Base-by-base conservation (phyloP, 37 sponge, comb jelly and placozoan genomes). In the Oopsacas minuta region DNA sequence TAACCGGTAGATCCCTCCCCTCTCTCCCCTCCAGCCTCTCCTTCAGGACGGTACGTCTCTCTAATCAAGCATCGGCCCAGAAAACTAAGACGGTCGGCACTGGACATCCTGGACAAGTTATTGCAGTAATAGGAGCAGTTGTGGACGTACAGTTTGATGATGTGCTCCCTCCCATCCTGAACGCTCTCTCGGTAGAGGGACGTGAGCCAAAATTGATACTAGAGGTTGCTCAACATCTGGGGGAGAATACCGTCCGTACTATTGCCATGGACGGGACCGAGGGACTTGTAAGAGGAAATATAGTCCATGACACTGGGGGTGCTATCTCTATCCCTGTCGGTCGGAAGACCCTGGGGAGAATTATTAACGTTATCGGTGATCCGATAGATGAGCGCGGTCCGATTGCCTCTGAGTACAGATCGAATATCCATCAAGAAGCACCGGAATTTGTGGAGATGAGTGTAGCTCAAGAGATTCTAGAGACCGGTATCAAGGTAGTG, bases 191-290 rank as follows among this genome's bases (percentile, higher is more conserved):
- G 53, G 99, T 93, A 15, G 53, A 92, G 81, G 88, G 89, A 0
- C 86, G 96, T 38, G 69, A 52, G 7, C 89, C 93, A 1, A 86
- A 91, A 39, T 90, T 98, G 5, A 88, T 93, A 0, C 88, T 98
- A 61, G 99, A 98, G 52, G 99, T 98, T 3, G 91, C 99, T 17
- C 99, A 98, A 83, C 99, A 98, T 94, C 87, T 97, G 0, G 98
- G 98, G 93, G 96, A 98, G 81, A 98, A 95, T 85, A 93, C 96
- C 22, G 94, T 93, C 37, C 88, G 99, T 23, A 95, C 96, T 23
- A 94, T 98, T 84, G 99, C 99, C 90, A 98, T 98, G 99, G 99
- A 98, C 82, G 99, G 99, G 37, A 98, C 99, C 0, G 99, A 98
- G 88, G 99, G 99, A 25, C 88, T 98, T 28, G 90, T 98, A 15